A percentile compares a stretch with the other conserved stretches of the same genome.
Evolutionary conservation across 2,888 invertebrate genomes (phyloP).

Genomic region (Sisyra nigra): DNA sequence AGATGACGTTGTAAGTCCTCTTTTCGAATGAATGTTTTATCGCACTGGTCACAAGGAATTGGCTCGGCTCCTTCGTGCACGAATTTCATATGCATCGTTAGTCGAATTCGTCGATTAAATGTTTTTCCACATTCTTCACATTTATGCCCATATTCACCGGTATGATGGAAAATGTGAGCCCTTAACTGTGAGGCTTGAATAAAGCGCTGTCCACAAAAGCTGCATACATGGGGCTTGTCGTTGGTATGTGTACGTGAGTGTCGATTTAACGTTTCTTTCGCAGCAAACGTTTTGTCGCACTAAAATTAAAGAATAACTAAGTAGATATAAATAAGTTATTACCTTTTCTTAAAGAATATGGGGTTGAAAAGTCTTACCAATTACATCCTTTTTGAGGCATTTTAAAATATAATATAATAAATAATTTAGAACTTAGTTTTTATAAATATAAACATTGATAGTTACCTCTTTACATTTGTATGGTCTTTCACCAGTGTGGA

Average conservation of each 20-base stretch:
- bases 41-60: constrained; percentile 36
- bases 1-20: constrained; percentile 43
- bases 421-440: background rate
- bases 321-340: constrained; percentile 1
- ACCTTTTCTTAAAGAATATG: no score
- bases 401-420: constrained; percentile 1
- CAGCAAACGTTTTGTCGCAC: constrained; percentile 64
- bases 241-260: constrained; percentile 33
- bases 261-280: constrained; percentile 52
- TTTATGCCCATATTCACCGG: constrained; percentile 46
- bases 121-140: constrained; percentile 41
- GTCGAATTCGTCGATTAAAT: constrained; percentile 27
- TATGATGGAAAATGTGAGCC: constrained; percentile 63
- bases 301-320: constrained; percentile 21
- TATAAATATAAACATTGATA: no score
- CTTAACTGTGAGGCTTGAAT: constrained; percentile 69
- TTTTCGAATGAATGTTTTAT: constrained; percentile 41
- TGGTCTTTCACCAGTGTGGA: constrained; percentile 42
- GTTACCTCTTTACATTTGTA: constrained; percentile 34
- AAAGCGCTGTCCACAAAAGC: constrained; percentile 59
- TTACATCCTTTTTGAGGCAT: background rate
- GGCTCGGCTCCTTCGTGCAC: constrained; percentile 46
- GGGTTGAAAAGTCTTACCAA: no score
- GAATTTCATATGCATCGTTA: constrained; percentile 40
- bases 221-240: constrained; percentile 42